Base-by-base conservation (phyloP, 2,888 invertebrate species). In the Dolichomitus sp. region DNA sequence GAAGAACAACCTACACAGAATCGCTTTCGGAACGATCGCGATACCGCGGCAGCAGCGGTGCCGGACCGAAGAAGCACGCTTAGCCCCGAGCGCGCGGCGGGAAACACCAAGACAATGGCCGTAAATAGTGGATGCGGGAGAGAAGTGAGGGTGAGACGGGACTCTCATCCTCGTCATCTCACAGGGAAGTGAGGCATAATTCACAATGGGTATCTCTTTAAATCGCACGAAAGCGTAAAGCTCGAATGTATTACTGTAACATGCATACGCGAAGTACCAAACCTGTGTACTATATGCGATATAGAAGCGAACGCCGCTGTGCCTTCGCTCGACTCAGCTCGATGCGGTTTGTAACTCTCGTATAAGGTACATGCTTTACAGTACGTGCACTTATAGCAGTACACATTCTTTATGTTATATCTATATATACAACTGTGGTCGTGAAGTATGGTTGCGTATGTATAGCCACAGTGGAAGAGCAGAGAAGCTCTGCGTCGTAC, bases 191-290 rank as follows among this genome's bases (percentile, higher is more conserved):
- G 81, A 88, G 85, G 89, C 87, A 89, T 90, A 89, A 91, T 90
- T 90, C 89, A 91, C 91, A 90, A 91, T 91, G 86, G 88, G 85
- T 89, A 90, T 90, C 89, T 91, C 87, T 89, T 89, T 88, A 88
- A 90, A 89, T 91, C 90, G 90, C 88, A 90, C 88, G 89, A 91
- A 90, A 91, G 90, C 91, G 90, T 91, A 89, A 90, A 91, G 87
- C 88, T 89, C 87, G 79, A 73, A 84, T 84, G 73, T 63, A 81
- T 59, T 80, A 79, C 61, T 61, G 33, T 42, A 70, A 74, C 74
- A 77, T 76, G 11, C 61, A 63, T 61, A 77, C 27, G 17, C 69
- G 27, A 45, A 69, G 12, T 54, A 57, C 68, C 40, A 66, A 45
- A 54, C n/a, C 9, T 12, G 45, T 66, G 33, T 50, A 59, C 59